These are phyloP conservation scores for Amblyjoppa fuscipennis DNA, from an alignment of 2,888 invertebrate genomes.

Conservation along the genomic window DNA sequence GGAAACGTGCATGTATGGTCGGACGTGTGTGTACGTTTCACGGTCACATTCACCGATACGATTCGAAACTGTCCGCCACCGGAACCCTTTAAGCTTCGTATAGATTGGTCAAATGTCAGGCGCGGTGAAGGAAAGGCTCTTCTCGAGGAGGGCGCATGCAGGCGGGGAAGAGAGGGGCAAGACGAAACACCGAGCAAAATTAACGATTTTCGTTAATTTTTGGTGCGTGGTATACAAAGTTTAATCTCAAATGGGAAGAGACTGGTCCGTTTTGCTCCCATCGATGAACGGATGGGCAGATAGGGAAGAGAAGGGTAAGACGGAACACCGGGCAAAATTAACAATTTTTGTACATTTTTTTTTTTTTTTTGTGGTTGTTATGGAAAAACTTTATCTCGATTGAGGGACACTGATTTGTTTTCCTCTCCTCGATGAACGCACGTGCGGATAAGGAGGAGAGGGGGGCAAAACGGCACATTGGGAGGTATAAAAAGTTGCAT, in stretches of 20 bases:
- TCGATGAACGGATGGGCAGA: too few species aligned
- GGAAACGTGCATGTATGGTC: conserved; percentile 26
- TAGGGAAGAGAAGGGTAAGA: too few species aligned
- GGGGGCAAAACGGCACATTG: too few species aligned
- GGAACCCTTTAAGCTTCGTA: conserved; percentile 67
- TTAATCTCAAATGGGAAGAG: neutral
- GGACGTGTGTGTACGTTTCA: conserved; percentile 16
- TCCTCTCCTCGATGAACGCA: too few species aligned
- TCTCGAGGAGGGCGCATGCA: conserved; percentile 25
- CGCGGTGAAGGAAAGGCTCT: conserved; percentile 53
- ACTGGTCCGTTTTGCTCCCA: too few species aligned
- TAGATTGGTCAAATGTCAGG: conserved; percentile 64
- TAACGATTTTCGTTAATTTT: neutral
- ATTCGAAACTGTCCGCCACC: conserved; percentile 66
- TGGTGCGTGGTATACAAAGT: neutral
- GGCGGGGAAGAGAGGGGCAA: neutral
- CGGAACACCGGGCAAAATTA: neutral
- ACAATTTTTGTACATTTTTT: too few species aligned
- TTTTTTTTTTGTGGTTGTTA: too few species aligned
- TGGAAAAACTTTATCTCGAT: too few species aligned
- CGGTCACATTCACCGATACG: conserved; percentile 59
- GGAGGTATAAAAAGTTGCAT: too few species aligned
- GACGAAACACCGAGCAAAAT: neutral
- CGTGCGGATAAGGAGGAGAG: too few species aligned
- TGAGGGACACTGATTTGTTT: too few species aligned